Conservation (phyloP, 2,888 invertebrate species). For the Mongoloraphidia duomilia region DNA sequence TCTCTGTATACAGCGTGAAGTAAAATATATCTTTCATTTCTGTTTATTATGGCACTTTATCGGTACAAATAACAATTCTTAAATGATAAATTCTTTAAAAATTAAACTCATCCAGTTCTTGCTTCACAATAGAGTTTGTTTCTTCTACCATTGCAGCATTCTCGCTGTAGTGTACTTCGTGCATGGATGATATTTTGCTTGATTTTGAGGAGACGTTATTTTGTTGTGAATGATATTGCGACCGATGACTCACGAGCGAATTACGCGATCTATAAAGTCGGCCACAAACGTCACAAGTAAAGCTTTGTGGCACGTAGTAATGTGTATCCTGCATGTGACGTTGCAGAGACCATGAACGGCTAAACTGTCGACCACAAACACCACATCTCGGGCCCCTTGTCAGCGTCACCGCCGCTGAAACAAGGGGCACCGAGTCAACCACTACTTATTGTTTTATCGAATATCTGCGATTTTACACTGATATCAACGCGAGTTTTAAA, state of each 20-base stretch:
- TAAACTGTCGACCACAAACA: constrained; percentile 33
- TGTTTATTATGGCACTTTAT: too few relatives aligned
- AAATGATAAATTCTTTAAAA: too few relatives aligned
- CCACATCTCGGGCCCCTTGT: constrained; percentile 23
- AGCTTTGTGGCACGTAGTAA: constrained; percentile 32
- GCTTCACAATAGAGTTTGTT: too few relatives aligned
- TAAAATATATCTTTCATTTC: too few relatives aligned
- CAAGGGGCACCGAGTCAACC: constrained; percentile 9
- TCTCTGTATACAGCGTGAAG: too few relatives aligned
- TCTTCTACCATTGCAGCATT: too few relatives aligned
- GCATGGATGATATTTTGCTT: too few relatives aligned
- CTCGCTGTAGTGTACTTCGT: too few relatives aligned
- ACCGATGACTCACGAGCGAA: constrained; percentile 33
- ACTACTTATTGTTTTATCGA: neutral
- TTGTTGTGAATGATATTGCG: constrained; percentile 29
- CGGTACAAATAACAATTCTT: too few relatives aligned
- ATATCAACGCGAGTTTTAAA: too few relatives aligned
- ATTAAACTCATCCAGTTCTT: too few relatives aligned
- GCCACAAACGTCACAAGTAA: constrained; percentile 33
- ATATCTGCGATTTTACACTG: neutral
- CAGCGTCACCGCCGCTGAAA: constrained; percentile 15
- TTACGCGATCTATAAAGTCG: constrained; percentile 33
- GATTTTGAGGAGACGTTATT: neutral
- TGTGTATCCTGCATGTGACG: constrained; percentile 35
- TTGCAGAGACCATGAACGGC: constrained; percentile 34